Evolutionary conservation across 2,797 vertebrate species (phyloP), one percentile per base, ranked within the genome.

Genomic region (Cheirogaleus major): DNA sequence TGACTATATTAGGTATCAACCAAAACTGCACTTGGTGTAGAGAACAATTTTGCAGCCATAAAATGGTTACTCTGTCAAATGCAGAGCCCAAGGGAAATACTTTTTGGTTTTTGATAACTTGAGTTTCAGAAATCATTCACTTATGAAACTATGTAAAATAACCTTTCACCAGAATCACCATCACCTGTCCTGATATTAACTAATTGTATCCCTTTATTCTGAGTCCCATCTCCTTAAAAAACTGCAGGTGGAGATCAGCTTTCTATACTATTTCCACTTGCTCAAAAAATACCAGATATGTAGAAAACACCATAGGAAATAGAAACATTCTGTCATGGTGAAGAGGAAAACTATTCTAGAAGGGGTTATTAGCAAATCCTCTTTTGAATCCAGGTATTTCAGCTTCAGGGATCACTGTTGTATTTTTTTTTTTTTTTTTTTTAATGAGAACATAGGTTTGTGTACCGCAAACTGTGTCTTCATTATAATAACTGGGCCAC

Each of bases 41-140:
- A 69, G 27, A 63, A 85, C 52, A 61, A 87, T 96, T 96, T 94
- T 79, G 72, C 55, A 92, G 93, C 87, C 83, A 20, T 2, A 43
- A 96, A 96, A 32, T 20, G 92, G 75, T 93, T 96, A 97, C 75
- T 95, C 96, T 15, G 7, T 91, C 72, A 95, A 93, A 94, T 18
- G 18, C 38, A 90, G n/a, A 89, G 94, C 72, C 89, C 83, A 87
- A 93, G 91, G 70, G 12, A 78, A 73, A 73, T 82, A 61, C 12
- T 48, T 38, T 41, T 81, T 84, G 57, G 27, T 59, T 59, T 59
- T 59, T 38, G 91, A 50, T 38, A 94, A 86, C 85, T 80, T 75
- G 65, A 23, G 0, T 88, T 95, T 95, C 95, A 93, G 73, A 14
- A 69, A 30, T 76, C 38, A n/a, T 89, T 38, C 14, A 59, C 76